Base-by-base conservation (phyloP, 2,113 vertebrate genomes). In the Protobothrops mucrosquamatus region DNA sequence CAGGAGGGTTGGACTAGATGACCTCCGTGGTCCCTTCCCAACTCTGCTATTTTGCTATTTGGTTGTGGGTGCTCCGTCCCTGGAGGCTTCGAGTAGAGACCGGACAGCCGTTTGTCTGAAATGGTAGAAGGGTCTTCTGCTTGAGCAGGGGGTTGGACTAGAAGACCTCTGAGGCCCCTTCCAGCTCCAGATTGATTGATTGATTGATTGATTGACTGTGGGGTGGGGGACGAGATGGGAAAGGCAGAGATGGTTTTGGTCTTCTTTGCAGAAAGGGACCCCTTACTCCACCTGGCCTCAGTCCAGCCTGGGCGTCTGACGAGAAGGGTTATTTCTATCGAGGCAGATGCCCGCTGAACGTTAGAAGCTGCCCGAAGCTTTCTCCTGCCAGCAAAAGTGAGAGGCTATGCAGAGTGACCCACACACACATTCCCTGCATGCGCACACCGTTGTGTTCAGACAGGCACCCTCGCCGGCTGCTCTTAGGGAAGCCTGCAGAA, bases 251-350 rank as follows among this genome's bases (percentile, higher is more conserved):
- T 3, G 0, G n/a, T 6, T 24, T 7, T 3, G 12, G 0, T 7
- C 57, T 88, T 51, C 89, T 46, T 87, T n/a, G 56, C 8, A 34
- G 81, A 69, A 56, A 15, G 5, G 15, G 11, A 15, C n/a, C 51
- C 46, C 24, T 87, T n/a, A 87, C 55, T 87, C 51, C n/a, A 93
- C 6, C 92, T 34, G 7, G 24, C 24, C 24, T 6, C 3, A 59
- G n/a, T 56, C 55, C 92, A 91, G 48, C 34, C 56, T 6, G 39
- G 92, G 52, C 56, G 9, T 59, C 57, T 64, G 89, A 91, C 57
- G 51, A 39, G 23, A 4, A 4, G 6, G 85, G 85, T 91, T 93
- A 91, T 93, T 93, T 93, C 92, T 81, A 93, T 48, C 59, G 4
- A 34, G 57, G 59, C 69, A 55, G 56, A 23, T 26, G 22, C 51